Conservation (phyloP, 2,888 invertebrate genomes). For the Conomelus anceps region DNA sequence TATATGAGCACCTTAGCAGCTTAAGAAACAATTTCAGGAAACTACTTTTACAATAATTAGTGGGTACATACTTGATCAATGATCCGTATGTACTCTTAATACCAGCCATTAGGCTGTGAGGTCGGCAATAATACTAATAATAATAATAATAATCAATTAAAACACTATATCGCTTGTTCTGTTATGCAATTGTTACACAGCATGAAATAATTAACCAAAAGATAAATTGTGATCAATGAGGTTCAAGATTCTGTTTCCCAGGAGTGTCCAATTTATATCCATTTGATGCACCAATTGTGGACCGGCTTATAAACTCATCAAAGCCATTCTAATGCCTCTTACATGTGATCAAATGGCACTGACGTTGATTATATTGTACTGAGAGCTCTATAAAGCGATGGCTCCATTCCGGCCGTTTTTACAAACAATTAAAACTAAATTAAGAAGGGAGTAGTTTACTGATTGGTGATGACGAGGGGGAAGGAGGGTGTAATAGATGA, state of each 20-base stretch:
- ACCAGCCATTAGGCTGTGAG: too few species aligned
- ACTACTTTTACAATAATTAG: too few species aligned
- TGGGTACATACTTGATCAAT: too few species aligned
- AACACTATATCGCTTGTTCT: not conserved
- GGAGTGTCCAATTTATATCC: not conserved
- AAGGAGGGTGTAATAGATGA: too few species aligned
- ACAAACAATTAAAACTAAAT: not conserved
- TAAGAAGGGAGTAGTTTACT: not conserved
- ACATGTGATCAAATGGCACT: not conserved
- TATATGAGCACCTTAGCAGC: too few species aligned
- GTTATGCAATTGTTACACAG: not conserved
- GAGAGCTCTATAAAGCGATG: not conserved
- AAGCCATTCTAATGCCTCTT: not conserved
- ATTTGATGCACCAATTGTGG: not conserved
- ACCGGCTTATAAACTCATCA: not conserved
- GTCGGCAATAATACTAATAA: not conserved
- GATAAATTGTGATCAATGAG: not conserved
- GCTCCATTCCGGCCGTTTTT: not conserved
- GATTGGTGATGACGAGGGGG: too few species aligned
- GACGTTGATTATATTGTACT: not conserved
- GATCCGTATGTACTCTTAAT: too few species aligned
- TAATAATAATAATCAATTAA: not conserved
- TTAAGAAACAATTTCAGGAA: too few species aligned
- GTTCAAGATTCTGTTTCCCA: not conserved
- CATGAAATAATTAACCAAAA: not conserved